Evolutionary conservation across 2,113 vertebrate genomes (phyloP).

Genomic region (Charina bottae): DNA sequence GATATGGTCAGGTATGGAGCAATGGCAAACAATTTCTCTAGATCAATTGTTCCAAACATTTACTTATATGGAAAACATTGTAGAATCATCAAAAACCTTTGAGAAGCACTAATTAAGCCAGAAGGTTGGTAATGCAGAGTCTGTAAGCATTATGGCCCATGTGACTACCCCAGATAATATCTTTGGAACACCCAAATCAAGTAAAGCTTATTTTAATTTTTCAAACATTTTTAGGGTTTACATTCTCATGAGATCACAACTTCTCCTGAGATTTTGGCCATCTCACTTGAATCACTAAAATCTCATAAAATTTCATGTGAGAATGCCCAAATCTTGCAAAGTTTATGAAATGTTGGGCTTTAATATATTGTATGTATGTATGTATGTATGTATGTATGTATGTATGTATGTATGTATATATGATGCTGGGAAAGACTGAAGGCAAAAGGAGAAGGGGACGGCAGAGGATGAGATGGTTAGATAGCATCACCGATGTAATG

Average conservation of each 20-base stretch:
- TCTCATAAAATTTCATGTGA: neutral
- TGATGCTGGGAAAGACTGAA: too few relatives aligned
- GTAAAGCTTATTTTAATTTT: neutral
- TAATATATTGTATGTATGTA: too few relatives aligned
- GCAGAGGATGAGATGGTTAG: too few relatives aligned
- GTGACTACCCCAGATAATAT: neutral
- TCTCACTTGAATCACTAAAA: neutral
- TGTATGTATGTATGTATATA: too few relatives aligned
- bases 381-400: too few relatives aligned
- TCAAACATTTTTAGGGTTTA: neutral
- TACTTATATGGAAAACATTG: neutral
- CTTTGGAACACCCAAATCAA: neutral
- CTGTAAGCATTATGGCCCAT: neutral
- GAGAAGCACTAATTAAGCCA: neutral
- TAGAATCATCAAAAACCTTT: neutral
- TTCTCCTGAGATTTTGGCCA: neutral
- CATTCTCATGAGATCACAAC: neutral
- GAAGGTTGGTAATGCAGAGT: neutral
- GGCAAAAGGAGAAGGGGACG: too few relatives aligned
- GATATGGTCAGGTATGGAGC: neutral
- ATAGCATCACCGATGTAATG: too few relatives aligned
- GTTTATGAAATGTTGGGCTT: neutral
- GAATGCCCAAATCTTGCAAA: neutral
- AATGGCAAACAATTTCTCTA: neutral
- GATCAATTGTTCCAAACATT: neutral